A percentile compares a stretch with the other conserved stretches of the same genome.
phyloP scores from a whole-genome alignment of 2,888 invertebrate genomes.

The Sabatieria punctata region DNA sequence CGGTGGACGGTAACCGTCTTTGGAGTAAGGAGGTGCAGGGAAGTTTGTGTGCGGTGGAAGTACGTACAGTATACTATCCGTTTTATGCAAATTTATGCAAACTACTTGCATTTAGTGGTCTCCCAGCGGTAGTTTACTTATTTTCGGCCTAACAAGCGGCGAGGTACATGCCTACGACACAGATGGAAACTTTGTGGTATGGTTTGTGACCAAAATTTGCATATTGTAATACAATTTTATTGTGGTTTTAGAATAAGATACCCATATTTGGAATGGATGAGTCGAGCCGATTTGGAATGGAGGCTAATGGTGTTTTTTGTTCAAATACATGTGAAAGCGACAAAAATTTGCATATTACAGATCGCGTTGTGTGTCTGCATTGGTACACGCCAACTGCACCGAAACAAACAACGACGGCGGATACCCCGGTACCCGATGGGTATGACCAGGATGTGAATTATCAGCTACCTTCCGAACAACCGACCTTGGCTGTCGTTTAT shows the following conservation, averaged over 20 bases:
- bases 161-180: slow-evolving; percentile 88
- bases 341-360: slow-evolving; percentile 8
- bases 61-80: not conserved
- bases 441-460: slow-evolving; percentile 13
- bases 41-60: slow-evolving; percentile 14
- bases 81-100: too few relatives aligned
- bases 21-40: slow-evolving; percentile 95
- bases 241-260: not conserved
- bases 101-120: slow-evolving; percentile 70
- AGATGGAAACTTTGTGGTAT: slow-evolving; percentile 52
- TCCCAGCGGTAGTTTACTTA: slow-evolving; percentile 68
- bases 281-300: slow-evolving; percentile 44
- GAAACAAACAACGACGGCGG: slow-evolving; percentile 7
- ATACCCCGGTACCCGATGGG: too few relatives aligned
- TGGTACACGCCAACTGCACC: slow-evolving; percentile 15
- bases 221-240: not conserved
- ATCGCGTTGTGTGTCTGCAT: slow-evolving; percentile 16
- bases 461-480: slow-evolving; percentile 31
- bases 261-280: slow-evolving; percentile 44
- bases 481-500: slow-evolving; percentile 68
- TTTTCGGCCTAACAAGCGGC: slow-evolving; percentile 75
- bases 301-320: slow-evolving; percentile 1
- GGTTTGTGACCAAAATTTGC: slow-evolving; percentile 11
- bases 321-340: too few relatives aligned
- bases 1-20: slow-evolving; percentile 89